These are phyloP conservation scores for Spodoptera exigua DNA, from an alignment of 2,888 invertebrate genomes.

Conservation along the genomic window DNA sequence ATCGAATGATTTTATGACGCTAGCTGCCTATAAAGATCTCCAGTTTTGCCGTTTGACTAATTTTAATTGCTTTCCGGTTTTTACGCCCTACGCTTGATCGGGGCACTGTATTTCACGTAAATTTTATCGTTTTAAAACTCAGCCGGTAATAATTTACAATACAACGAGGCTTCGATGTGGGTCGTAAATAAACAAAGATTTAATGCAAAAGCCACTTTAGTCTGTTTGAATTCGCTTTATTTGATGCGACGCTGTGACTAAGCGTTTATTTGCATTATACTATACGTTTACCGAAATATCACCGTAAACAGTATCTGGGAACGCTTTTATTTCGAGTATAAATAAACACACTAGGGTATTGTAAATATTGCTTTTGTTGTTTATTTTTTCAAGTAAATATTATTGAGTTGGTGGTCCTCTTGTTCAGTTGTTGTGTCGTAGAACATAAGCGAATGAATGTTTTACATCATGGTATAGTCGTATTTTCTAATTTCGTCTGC, in stretches of 20 bases:
- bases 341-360: slow-evolving; percentile 39
- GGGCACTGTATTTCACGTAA: slow-evolving; percentile 74
- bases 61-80: slow-evolving; percentile 82
- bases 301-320: slow-evolving; percentile 38
- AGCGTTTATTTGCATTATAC: slow-evolving; percentile 62
- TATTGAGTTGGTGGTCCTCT: not conserved
- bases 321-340: slow-evolving; percentile 47
- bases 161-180: slow-evolving; percentile 70
- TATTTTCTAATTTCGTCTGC: not conserved
- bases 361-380: slow-evolving; percentile 27
- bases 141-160: slow-evolving; percentile 78
- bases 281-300: slow-evolving; percentile 49
- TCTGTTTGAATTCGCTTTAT: slow-evolving; percentile 73
- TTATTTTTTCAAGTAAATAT: slow-evolving; percentile 13
- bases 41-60: slow-evolving; percentile 81
- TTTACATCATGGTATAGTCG: not conserved
- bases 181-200: slow-evolving; percentile 79
- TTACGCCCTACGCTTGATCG: slow-evolving; percentile 73
- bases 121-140: slow-evolving; percentile 79
- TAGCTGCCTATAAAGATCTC: slow-evolving; percentile 76
- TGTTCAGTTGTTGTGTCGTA: too few species aligned
- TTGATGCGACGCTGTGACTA: slow-evolving; percentile 61
- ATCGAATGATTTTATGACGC: slow-evolving; percentile 79
- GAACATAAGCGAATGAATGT: too few species aligned
- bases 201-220: slow-evolving; percentile 74